A percentile compares a stretch with the other conserved stretches of the same genome.
phyloP scores from a whole-genome alignment of 2,113 vertebrate genomes.

The Tupaia chinensis region DNA sequence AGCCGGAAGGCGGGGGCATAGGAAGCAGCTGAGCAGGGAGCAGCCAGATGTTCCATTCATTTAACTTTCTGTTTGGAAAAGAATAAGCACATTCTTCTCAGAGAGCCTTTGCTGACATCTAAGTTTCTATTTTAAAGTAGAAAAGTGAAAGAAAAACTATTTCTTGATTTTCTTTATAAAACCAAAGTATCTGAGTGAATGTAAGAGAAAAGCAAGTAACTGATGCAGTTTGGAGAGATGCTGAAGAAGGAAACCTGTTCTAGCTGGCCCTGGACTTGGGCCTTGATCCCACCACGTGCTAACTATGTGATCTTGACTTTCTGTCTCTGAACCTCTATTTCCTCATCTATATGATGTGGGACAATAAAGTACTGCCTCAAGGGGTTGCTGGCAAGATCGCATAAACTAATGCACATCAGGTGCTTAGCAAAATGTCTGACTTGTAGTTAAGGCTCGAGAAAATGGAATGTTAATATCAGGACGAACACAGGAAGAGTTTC shows the following conservation, averaged over 20 bases:
- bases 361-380: neutral
- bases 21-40: neutral
- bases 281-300: neutral
- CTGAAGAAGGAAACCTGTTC: accelerated
- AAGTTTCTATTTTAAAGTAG: slow-evolving; percentile 71
- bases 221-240: neutral
- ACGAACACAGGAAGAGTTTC: neutral
- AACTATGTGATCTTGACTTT: neutral
- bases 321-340: neutral
- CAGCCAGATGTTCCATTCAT: neutral
- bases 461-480: neutral
- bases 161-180: slow-evolving; percentile 68
- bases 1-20: neutral
- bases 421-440: neutral
- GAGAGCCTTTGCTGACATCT: slow-evolving; percentile 65
- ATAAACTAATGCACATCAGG: accelerated
- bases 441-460: neutral
- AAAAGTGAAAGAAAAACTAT: slow-evolving; percentile 62
- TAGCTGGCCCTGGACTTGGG: neutral
- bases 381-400: neutral
- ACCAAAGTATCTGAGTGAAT: neutral
- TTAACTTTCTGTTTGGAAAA: slow-evolving; percentile 33
- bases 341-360: neutral
- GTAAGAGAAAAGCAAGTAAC: neutral
- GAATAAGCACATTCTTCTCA: slow-evolving; percentile 54